Evolutionary conservation across 2,113 vertebrate species (phyloP).

Genomic region (Apodemus sylvaticus): DNA sequence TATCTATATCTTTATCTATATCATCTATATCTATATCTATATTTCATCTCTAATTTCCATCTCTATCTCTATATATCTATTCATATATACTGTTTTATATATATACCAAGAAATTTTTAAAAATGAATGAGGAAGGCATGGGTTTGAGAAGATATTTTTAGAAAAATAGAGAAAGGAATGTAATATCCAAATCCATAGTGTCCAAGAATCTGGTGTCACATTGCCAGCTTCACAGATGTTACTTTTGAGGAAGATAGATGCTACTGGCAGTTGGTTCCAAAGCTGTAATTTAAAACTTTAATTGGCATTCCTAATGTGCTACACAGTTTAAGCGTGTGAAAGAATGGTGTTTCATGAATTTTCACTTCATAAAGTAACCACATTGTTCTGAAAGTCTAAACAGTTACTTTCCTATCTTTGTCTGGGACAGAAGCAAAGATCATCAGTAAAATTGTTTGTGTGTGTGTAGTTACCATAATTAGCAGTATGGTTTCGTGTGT

Average conservation of each 20-base stretch:
- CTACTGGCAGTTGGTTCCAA: conserved; percentile 28
- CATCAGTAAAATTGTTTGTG: background rate
- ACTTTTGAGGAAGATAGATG: conserved; percentile 73
- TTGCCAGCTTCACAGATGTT: conserved; percentile 68
- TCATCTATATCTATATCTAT: too few relatives aligned
- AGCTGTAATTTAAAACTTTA: conserved; percentile 67
- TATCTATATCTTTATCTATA: too few relatives aligned
- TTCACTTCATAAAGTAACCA: background rate
- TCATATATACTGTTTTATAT: too few relatives aligned
- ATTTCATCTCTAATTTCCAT: too few relatives aligned
- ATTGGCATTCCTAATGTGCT: conserved; percentile 57
- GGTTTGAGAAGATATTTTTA: background rate
- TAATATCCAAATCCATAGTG: background rate
- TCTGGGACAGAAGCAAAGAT: background rate
- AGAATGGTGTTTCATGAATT: conserved; percentile 20
- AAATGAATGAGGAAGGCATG: background rate
- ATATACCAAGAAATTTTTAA: background rate
- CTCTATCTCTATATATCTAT: too few relatives aligned
- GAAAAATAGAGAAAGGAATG: background rate
- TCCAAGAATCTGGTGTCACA: conserved; percentile 26
- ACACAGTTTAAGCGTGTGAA: conserved; percentile 17
- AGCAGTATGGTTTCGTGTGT: background rate
- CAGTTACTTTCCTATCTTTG: background rate
- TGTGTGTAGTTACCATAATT: background rate
- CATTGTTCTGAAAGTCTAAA: conserved; percentile 29